These are phyloP conservation scores for Tachysurus vachellii DNA, from an alignment of 2,113 vertebrate genomes.

Conservation along the genomic window DNA sequence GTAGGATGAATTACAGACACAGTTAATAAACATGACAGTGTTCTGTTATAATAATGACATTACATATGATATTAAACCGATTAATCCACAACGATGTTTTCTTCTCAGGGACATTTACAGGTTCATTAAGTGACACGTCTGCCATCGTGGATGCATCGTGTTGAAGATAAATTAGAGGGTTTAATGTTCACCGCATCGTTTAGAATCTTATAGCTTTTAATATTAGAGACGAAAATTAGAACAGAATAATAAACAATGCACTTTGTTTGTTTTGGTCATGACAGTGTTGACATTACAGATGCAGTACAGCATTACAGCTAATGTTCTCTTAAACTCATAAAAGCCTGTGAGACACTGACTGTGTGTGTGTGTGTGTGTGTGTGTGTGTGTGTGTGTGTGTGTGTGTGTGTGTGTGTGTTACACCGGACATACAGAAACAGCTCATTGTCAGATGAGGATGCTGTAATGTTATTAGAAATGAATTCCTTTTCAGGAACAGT, in stretches of 20 bases:
- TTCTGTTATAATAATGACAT: not conserved
- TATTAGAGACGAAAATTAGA: not conserved
- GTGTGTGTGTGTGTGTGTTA: constrained; percentile 8
- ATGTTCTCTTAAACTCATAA: not conserved
- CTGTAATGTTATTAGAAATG: not conserved
- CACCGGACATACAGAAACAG: not conserved
- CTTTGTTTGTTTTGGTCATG: not conserved
- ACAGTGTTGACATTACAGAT: not conserved
- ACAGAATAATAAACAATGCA: not conserved
- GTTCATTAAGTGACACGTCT: not conserved
- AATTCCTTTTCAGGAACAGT: not conserved
- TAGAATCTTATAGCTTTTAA: not conserved
- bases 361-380: not conserved
- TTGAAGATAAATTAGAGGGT: not conserved
- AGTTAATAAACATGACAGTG: not conserved
- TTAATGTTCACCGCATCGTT: not conserved
- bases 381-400: constrained; percentile 1
- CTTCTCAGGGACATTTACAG: not conserved
- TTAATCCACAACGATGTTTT: not conserved
- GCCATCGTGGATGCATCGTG: not conserved
- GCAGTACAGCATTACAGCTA: not conserved
- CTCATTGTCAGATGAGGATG: not conserved
- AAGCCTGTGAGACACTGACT: not conserved
- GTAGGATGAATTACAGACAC: no score
- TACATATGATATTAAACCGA: not conserved